Conservation (phyloP, 2,113 vertebrate genomes). For the Phaethornis superciliosus region DNA sequence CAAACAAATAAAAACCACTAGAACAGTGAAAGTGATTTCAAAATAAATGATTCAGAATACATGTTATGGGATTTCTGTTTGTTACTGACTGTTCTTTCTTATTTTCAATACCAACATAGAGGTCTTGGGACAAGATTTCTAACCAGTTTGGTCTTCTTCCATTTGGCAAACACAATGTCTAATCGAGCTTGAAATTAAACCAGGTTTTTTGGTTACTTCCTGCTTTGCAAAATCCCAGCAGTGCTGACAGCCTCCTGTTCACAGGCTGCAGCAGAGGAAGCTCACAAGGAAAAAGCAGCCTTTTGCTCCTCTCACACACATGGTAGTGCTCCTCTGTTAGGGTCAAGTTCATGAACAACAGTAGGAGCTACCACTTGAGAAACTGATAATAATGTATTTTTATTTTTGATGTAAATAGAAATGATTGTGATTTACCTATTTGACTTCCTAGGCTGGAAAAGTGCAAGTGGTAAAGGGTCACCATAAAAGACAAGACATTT, state of each 20-base stretch:
- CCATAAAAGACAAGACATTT: neutral
- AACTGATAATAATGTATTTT: neutral
- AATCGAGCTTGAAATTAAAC: conserved; percentile 67
- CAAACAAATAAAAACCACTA: neutral
- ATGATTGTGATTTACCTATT: neutral
- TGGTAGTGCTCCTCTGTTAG: neutral
- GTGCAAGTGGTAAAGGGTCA: neutral
- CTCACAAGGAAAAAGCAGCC: neutral
- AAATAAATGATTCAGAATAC: neutral
- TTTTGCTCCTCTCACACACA: neutral
- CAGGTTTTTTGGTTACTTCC: conserved; percentile 55
- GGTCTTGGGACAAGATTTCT: conserved; percentile 36
- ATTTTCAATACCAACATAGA: conserved; percentile 42
- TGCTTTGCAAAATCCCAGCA: conserved; percentile 32
- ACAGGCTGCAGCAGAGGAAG: neutral
- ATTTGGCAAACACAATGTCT: conserved; percentile 43
- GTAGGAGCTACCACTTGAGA: neutral
- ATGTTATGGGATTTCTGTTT: conserved; percentile 1
- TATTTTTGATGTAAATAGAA: neutral
- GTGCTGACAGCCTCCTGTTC: conserved; percentile 14
- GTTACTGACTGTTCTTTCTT: conserved; percentile 1
- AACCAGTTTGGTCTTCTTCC: conserved; percentile 39
- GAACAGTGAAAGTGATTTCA: conserved; percentile 19
- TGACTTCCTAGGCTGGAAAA: neutral
- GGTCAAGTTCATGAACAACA: neutral